These are phyloP conservation scores for Tigriopus japonicus DNA, from an alignment of 1,140 invertebrate species.

Conservation along the genomic window DNA sequence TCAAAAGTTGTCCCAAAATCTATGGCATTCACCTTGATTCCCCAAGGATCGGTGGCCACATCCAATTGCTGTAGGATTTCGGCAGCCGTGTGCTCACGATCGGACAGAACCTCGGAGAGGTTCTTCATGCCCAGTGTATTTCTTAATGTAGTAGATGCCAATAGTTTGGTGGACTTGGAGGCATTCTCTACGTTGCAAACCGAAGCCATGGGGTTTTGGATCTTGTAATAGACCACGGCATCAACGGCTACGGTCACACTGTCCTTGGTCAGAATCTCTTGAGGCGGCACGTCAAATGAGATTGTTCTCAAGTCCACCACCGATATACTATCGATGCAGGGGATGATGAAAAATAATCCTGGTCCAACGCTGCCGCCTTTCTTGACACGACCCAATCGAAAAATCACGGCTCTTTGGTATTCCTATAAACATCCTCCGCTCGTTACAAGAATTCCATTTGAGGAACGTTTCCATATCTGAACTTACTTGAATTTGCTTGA, in stretches of 20 bases:
- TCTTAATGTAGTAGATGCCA: slow-evolving; percentile 37
- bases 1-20: too few relatives aligned
- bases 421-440: too few relatives aligned
- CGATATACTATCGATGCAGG: slow-evolving; percentile 26
- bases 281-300: slow-evolving; percentile 33
- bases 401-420: slow-evolving; percentile 28
- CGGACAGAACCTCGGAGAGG: slow-evolving; percentile 65
- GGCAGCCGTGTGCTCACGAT: slow-evolving; percentile 69
- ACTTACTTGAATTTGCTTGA: too few relatives aligned
- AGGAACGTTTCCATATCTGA: too few relatives aligned
- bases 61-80: slow-evolving; percentile 50
- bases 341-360: slow-evolving; percentile 30
- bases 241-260: slow-evolving; percentile 26
- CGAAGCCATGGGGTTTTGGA: slow-evolving; percentile 33
- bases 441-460: too few relatives aligned
- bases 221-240: slow-evolving; percentile 34
- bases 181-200: slow-evolving; percentile 21
- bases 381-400: slow-evolving; percentile 25
- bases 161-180: slow-evolving; percentile 32
- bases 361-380: slow-evolving; percentile 33
- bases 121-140: slow-evolving; percentile 81
- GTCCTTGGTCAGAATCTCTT: slow-evolving; percentile 38
- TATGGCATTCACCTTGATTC: slow-evolving; percentile 51
- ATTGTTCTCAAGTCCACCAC: slow-evolving; percentile 31
- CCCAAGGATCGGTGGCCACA: slow-evolving; percentile 82